Evolutionary conservation across 2,113 vertebrate genomes (phyloP).

Genomic region (Pangasianodon hypophthalmus): DNA sequence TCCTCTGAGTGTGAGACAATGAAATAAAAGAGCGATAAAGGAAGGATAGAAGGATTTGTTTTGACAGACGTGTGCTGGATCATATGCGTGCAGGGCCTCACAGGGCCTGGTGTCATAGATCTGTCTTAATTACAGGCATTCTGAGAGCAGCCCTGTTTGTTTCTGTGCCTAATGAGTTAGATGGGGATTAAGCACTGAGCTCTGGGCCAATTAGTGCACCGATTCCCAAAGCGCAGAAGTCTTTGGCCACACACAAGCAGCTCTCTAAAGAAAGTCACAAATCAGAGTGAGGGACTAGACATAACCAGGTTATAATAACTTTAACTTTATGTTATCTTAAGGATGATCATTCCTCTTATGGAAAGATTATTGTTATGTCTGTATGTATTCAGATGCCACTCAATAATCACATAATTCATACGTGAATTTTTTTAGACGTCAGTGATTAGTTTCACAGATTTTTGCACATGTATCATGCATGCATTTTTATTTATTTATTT

Average conservation of each 20-base stretch:
- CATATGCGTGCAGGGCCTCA: conserved; percentile 11
- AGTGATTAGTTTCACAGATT: neutral
- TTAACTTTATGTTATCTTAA: neutral
- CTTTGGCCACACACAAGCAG: conserved; percentile 13
- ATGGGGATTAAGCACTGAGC: conserved; percentile 54
- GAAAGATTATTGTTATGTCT: neutral
- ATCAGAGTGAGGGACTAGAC: conserved; percentile 14
- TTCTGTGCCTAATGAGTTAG: conserved; percentile 57
- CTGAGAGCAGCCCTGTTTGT: conserved; percentile 50
- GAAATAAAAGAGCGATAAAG: neutral
- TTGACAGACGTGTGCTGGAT: conserved; percentile 50
- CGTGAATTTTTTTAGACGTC: neutral
- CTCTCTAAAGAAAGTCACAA: neutral
- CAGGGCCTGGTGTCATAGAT: conserved; percentile 53
- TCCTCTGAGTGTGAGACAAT: neutral
- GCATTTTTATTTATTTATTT: neutral
- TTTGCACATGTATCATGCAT: neutral
- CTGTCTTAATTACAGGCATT: conserved; percentile 56
- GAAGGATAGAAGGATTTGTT: conserved; percentile 27
- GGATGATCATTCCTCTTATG: neutral
- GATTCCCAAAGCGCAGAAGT: conserved; percentile 34
- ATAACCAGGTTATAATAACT: neutral
- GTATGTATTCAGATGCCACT: neutral
- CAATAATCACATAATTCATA: neutral
- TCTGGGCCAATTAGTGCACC: conserved; percentile 49